These are phyloP conservation scores for Scylla paramamosain DNA, from an alignment of 1,140 invertebrate genomes.

Conservation along the genomic window DNA sequence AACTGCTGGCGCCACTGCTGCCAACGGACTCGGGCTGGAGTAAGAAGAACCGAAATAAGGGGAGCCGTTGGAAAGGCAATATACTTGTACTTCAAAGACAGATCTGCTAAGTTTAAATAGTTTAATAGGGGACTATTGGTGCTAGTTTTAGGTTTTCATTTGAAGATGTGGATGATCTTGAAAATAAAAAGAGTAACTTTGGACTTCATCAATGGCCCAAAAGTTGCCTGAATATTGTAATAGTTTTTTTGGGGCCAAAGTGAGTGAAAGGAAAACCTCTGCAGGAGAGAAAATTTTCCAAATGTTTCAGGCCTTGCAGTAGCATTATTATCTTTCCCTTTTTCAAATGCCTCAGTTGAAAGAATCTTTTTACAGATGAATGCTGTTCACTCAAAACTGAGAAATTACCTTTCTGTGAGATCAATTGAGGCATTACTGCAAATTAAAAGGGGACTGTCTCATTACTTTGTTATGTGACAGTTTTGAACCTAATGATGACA, in stretches of 20 bases:
- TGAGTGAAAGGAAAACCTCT: not conserved
- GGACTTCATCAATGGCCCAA: constrained; percentile 32
- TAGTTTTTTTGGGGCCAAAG: constrained; percentile 3
- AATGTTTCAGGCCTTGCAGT: constrained; percentile 34
- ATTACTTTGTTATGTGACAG: constrained; percentile 22
- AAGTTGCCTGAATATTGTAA: not conserved
- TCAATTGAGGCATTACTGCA: no score
- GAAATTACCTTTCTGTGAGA: no score
- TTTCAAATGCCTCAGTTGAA: no score
- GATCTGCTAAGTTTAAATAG: constrained; percentile 23
- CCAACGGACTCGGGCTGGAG: not conserved
- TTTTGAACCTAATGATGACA: not conserved
- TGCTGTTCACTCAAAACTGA: no score
- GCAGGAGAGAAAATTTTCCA: not conserved
- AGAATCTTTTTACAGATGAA: no score
- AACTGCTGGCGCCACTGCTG: no score
- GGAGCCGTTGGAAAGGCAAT: not conserved
- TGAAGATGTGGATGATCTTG: no score
- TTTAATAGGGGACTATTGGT: constrained; percentile 38
- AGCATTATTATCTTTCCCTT: constrained; percentile 16
- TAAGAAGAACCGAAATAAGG: no score
- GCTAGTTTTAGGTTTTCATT: not conserved
- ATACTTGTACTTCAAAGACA: constrained; percentile 8
- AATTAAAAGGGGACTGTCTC: no score
- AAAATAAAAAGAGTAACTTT: not conserved